A percentile compares a stretch with the other conserved stretches of the same genome.
These are phyloP conservation scores for Lepilemur ruficaudatus DNA, from an alignment of 2,797 vertebrate genomes.

Conservation along the genomic window DNA sequence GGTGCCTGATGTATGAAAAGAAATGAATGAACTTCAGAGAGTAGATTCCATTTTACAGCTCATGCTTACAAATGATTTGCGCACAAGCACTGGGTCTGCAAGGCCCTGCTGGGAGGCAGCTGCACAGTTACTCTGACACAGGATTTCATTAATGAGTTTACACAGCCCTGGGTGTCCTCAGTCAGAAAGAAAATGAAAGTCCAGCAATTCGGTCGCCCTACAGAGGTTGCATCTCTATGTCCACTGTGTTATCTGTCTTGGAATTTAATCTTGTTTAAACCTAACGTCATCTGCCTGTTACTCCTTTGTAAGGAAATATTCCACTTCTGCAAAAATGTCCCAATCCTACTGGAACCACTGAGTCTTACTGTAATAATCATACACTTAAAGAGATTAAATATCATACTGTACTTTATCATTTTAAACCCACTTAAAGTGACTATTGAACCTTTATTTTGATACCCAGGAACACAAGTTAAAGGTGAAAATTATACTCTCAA, in stretches of 20 bases:
- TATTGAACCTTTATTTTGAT: constrained; percentile 22
- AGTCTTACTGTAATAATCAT: neutral
- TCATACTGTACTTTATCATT: neutral
- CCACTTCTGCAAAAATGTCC: neutral
- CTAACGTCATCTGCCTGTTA: neutral
- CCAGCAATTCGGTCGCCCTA: neutral
- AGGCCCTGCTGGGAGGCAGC: neutral
- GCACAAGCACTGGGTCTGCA: neutral
- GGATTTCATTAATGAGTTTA: neutral
- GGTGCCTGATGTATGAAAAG: neutral
- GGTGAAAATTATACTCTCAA: constrained; percentile 12
- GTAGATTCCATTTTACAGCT: neutral
- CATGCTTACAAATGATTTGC: neutral
- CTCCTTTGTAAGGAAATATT: neutral
- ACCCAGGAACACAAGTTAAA: neutral
- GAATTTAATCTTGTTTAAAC: neutral
- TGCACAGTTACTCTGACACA: rapidly evolving
- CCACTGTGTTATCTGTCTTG: neutral
- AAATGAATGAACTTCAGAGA: neutral
- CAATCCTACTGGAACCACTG: neutral
- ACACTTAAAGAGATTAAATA: neutral
- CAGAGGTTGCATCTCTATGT: neutral
- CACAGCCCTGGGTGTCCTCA: neutral
- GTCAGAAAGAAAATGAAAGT: neutral
- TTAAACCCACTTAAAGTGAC: neutral